phyloP scores from a whole-genome alignment of 2,888 invertebrate genomes.

The Willowsia nigromaculata region DNA sequence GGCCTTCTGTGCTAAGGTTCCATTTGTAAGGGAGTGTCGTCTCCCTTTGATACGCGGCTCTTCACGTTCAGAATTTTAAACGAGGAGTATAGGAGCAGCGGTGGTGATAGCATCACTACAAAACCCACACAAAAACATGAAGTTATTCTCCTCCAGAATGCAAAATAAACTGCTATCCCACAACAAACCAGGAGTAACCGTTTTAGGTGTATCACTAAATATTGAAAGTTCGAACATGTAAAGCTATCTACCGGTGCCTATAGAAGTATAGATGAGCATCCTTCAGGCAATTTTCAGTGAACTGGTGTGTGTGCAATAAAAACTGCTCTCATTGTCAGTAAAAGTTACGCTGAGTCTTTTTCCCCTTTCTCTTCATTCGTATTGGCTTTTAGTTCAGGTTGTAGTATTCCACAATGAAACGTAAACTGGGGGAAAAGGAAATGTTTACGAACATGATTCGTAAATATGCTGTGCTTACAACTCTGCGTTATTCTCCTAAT shows the following conservation, averaged over 20 bases:
- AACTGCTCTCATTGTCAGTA: conserved; percentile 37
- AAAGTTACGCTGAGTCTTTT: conserved; percentile 14
- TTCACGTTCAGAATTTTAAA: conserved; percentile 54
- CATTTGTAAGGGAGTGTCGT: conserved; percentile 57
- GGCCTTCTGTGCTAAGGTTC: conserved; percentile 52
- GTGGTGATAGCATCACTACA: background rate
- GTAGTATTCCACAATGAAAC: conserved; percentile 4
- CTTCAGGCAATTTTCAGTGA: conserved; percentile 21
- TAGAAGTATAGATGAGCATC: background rate
- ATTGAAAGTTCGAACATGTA: too few species aligned
- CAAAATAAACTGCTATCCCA: background rate
- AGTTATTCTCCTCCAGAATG: background rate
- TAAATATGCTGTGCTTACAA: conserved; percentile 7
- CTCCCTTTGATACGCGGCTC: conserved; percentile 34
- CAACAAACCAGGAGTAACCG: background rate
- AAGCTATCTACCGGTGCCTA: too few species aligned
- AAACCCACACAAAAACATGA: background rate
- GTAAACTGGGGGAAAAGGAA: conserved; percentile 18
- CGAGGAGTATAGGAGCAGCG: background rate
- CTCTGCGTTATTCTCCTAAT: background rate
- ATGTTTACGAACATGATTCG: conserved; percentile 46
- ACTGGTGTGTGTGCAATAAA: conserved; percentile 42
- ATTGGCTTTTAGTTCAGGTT: conserved; percentile 45
- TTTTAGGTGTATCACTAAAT: background rate
- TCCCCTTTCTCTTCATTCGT: conserved; percentile 3